phyloP scores from a whole-genome alignment of 1,140 invertebrate species.

The Pollicipes pollicipes region DNA sequence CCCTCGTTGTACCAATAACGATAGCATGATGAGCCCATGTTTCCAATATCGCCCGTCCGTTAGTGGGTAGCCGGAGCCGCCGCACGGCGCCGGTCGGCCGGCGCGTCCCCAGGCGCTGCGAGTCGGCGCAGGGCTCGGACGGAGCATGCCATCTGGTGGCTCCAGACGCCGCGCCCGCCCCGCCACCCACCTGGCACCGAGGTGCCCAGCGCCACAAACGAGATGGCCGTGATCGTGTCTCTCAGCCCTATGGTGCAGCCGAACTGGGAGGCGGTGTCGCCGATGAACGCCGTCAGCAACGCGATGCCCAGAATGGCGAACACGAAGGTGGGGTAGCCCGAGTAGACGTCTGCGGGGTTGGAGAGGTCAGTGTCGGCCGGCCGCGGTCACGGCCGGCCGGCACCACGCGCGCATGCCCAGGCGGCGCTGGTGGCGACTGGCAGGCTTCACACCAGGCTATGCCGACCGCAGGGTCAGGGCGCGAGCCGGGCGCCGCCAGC shows the following conservation, averaged over 20 bases:
- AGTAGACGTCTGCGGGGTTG: slow-evolving; percentile 48
- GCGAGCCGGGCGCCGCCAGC: not conserved
- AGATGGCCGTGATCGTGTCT: slow-evolving; percentile 89
- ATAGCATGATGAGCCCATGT: no score
- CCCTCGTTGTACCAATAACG: no score
- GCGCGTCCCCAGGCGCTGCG: no score
- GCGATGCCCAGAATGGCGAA: slow-evolving; percentile 86
- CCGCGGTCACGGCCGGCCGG: slow-evolving; percentile 2
- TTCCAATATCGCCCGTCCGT: no score
- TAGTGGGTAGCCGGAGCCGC: no score
- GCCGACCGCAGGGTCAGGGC: not conserved
- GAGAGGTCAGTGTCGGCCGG: slow-evolving; percentile 2
- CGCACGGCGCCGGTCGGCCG: no score
- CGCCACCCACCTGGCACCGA: slow-evolving; percentile 70
- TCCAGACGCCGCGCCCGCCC: not conserved
- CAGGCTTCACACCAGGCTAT: not conserved
- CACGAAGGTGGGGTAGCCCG: slow-evolving; percentile 85
- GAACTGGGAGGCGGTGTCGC: slow-evolving; percentile 88
- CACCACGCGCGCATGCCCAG: not conserved
- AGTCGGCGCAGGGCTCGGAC: no score
- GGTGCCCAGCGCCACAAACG: slow-evolving; percentile 88
- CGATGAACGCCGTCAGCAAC: slow-evolving; percentile 82
- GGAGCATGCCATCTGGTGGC: no score
- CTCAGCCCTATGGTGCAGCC: slow-evolving; percentile 93
- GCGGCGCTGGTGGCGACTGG: not conserved